Conservation (phyloP, 2,888 invertebrate species). For the Meteorus colon region DNA sequence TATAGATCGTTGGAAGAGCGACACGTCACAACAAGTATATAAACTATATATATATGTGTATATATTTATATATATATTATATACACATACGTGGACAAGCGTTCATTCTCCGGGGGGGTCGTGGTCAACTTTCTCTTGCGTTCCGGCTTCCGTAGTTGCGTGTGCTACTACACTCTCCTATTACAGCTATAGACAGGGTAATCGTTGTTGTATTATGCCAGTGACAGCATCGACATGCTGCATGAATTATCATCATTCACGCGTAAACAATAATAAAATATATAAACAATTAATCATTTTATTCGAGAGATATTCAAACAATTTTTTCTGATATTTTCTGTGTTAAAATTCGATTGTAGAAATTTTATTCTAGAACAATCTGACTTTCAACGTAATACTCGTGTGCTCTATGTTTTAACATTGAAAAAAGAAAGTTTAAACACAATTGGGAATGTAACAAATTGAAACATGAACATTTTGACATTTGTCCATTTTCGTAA, state of each 20-base stretch:
- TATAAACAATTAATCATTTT: background rate
- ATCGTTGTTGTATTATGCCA: slow-evolving; percentile 40
- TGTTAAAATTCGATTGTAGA: no score
- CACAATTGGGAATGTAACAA: background rate
- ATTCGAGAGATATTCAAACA: background rate
- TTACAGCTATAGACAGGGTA: slow-evolving; percentile 37
- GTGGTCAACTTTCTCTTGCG: slow-evolving; percentile 68
- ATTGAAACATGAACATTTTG: background rate
- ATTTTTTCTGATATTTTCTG: no score
- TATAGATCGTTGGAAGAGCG: slow-evolving; percentile 1
- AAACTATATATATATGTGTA: background rate
- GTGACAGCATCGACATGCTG: slow-evolving; percentile 56
- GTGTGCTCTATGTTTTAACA: no score
- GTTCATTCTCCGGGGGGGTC: slow-evolving; percentile 58
- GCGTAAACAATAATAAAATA: background rate
- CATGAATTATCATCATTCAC: slow-evolving; percentile 39
- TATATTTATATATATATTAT: background rate
- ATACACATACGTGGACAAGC: slow-evolving; percentile 25
- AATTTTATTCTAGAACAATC: no score
- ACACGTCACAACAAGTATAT: slow-evolving; percentile 20
- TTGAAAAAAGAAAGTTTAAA: background rate
- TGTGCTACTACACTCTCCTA: slow-evolving; percentile 42
- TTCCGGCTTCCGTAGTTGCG: slow-evolving; percentile 56
- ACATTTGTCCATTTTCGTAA: no score
- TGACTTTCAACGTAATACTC: no score